Percentiles rank a stretch among this genome's conserved stretches.
Evolutionary conservation across 1,140 invertebrate species (phyloP).

Genomic region (Aphis craccivora): DNA sequence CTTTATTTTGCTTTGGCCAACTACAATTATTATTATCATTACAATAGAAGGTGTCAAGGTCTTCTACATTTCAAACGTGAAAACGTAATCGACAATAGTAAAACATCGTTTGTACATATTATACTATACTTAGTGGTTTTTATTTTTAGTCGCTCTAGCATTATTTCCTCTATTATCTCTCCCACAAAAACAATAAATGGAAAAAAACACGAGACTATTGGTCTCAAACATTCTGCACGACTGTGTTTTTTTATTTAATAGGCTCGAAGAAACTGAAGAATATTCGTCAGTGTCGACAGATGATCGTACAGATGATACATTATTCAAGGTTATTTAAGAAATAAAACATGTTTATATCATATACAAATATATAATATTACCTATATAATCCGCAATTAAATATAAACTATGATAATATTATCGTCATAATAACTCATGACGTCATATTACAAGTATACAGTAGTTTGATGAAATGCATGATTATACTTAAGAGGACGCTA

Average conservation of each 20-base stretch:
- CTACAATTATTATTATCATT: not conserved
- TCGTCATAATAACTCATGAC: not conserved
- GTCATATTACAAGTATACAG: not conserved
- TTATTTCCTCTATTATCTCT: not conserved
- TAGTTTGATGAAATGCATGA: not conserved
- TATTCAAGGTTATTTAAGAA: not conserved
- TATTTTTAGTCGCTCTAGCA: not conserved
- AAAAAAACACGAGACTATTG: not conserved
- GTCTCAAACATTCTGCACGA: not conserved
- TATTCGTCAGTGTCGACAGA: not conserved
- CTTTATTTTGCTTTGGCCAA: not conserved
- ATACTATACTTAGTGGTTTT: not conserved
- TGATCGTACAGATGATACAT: slow-evolving; percentile 18
- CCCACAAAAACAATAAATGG: slow-evolving; percentile 26
- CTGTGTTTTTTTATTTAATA: not conserved
- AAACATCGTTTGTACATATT: not conserved
- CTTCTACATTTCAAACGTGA: not conserved
- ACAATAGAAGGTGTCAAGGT: not conserved
- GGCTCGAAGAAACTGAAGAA: not conserved
- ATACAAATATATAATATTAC: not conserved
- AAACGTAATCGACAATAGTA: not conserved
- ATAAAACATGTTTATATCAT: not conserved
- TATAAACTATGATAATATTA: not conserved
- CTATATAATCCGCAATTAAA: not conserved
- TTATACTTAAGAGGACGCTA: not conserved